Base-by-base conservation (phyloP, 2,888 invertebrate genomes). In the Chirona hameri region DNA sequence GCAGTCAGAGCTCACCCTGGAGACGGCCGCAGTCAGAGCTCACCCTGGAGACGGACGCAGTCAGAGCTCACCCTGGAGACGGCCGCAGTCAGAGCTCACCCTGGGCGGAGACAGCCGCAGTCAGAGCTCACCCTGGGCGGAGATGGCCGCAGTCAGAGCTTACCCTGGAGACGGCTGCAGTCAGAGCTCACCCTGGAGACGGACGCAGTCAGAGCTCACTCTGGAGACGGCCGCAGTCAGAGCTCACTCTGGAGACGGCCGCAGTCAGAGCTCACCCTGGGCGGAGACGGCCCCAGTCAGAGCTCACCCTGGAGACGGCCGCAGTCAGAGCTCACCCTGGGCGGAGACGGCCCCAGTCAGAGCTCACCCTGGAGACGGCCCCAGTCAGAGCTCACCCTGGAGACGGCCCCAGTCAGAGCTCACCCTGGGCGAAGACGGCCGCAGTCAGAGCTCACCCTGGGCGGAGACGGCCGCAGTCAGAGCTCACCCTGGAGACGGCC, bases 401-500 rank as follows among this genome's bases (percentile, higher is more conserved):
- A n/a, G n/a, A n/a, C n/a, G n/a, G n/a, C n/a, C n/a, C n/a, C n/a
- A n/a, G n/a, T n/a, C n/a, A n/a, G n/a, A n/a, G 39, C 83, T 39
- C 52, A 83, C 83, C 83, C 52, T 52, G 39, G 3, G 82, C 60
- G 14, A 82, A 82, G 10, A 24, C 79, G 55, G 82, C 83, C 24
- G n/a, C n/a, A n/a, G n/a, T n/a, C 39, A 39, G 39, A 39, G 39
- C 39, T 39, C n/a, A n/a, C n/a, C n/a, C n/a, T n/a, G n/a, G n/a
- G n/a, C n/a, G n/a, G n/a, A n/a, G n/a, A n/a, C n/a, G n/a, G n/a
- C n/a, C n/a, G n/a, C n/a, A n/a, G n/a, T n/a, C n/a, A n/a, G n/a
- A n/a, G 39, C 83, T 39, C 52, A 83, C 83, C 83, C 52, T 52
- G 14, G 83, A 82, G 10, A 24, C 79, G 55, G 82, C 83, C 24